Evolutionary conservation across 2,113 vertebrate species (phyloP), one percentile per base, ranked within the genome.

Genomic region (Corynorhinus townsendii): DNA sequence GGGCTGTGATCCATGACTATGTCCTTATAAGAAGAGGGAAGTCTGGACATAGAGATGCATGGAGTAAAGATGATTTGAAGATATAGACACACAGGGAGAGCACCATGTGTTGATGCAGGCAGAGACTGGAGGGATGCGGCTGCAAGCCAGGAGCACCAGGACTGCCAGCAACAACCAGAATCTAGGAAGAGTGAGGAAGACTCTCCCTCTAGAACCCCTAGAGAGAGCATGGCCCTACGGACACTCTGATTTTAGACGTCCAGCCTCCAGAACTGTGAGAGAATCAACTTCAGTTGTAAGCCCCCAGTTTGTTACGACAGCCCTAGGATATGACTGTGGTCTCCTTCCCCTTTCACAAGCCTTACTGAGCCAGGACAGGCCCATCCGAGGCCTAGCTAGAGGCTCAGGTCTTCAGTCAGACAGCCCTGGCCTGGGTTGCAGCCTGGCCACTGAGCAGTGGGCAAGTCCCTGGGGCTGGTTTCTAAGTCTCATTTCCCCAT

Each of bases 71-170:
- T 1, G 45, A 4, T 7, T 15, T n/a, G 59, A 49, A 30, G 76
- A 35, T 12, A 10, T 0, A 83, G 81, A n/a, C 52, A 11, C 14
- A 7, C 3, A 2, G 11, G 6, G 47, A 71, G 75, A n/a, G 20
- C 1, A 2, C 12, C 9, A 11, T 0, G 30, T 19, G 66, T 69
- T 12, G 52, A 4, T 1, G 20, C 28, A 80, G 35, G 40, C 66
- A 14, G 82, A n/a, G 66, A 10, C 4, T 12, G 5, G 35, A 62
- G 56, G 0, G 47, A 40, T 4, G 10, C 0, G 0, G 24, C 38
- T 30, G 11, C 24, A 16, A 86, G 59, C 59, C 75, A 26, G n/a
- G 56, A 28, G 5, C n/a, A 19, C 64, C 19, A 5, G 49, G 20
- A n/a, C 11, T 7, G 12, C 28, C 3, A 2, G 69, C 20, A 47